Percentiles rank a stretch among this genome's conserved stretches.
phyloP scores from a whole-genome alignment of 2,113 vertebrate genomes.

The Lasiurus borealis region DNA sequence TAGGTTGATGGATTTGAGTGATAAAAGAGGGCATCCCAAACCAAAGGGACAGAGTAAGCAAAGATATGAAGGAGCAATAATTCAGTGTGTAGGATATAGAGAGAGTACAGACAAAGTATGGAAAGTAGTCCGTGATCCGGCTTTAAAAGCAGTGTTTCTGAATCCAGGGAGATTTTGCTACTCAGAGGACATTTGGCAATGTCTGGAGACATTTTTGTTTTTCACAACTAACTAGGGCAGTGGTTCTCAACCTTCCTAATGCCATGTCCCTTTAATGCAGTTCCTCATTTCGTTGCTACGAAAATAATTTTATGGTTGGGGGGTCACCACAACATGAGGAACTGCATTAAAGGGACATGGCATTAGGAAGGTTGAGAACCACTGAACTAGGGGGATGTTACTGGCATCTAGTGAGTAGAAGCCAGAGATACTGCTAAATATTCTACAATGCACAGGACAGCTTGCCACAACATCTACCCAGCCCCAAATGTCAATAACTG shows the following conservation, averaged over 20 bases:
- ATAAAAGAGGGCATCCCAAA: background rate
- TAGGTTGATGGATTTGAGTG: background rate
- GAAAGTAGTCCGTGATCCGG: background rate
- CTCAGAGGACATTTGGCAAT: background rate
- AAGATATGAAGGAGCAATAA: background rate
- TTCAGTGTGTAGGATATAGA: background rate
- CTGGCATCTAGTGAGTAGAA: background rate
- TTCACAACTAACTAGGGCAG: background rate
- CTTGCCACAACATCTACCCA: background rate
- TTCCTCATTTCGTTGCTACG: too few species aligned
- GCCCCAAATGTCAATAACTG: background rate
- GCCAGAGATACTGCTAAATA: background rate
- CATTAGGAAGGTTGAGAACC: too few species aligned
- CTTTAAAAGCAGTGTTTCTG: background rate
- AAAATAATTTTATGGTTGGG: too few species aligned
- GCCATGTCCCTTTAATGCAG: too few species aligned
- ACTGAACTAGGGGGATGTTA: background rate
- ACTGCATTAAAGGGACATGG: too few species aligned
- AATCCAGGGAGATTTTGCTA: background rate
- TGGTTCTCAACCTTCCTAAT: too few species aligned
- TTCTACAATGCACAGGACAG: background rate
- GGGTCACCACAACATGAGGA: too few species aligned
- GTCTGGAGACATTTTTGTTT: background rate
- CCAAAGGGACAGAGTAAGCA: background rate
- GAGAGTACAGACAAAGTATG: background rate